Base-by-base conservation (phyloP, 2,888 invertebrate species). In the Sepioteuthis lessoniana region DNA sequence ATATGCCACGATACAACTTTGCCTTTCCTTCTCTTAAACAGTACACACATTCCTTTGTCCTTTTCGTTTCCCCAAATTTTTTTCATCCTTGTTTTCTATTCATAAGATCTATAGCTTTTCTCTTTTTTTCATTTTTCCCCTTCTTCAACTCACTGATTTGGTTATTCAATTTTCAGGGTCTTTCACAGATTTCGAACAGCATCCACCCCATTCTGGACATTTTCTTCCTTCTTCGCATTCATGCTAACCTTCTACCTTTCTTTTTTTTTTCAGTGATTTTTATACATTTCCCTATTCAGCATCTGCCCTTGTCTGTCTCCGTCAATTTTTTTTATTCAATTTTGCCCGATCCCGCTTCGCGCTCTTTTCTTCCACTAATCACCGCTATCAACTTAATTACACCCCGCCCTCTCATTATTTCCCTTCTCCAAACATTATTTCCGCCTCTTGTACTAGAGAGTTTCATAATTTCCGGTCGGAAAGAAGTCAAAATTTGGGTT, bases 351-450 rank as follows among this genome's bases (percentile, higher is more conserved):
- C 76, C 76, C n/a, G 76, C n/a, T 76, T 35, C 76, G 76, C 76
- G 76, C n/a, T 76, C 76, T 76, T 76, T 76, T 76, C 76, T 76
- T 76, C n/a, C 76, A 76, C 76, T 76, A 76, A 76, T 76, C 76
- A 76, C 76, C 76, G n/a, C 76, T 76, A 76, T 76, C 76, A 76
- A 76, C 76, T 76, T 76, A 76, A 76, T 76, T 76, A 76, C 76
- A 35, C 76, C 35, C 76, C 76, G 35, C 76, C 76, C 76, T n/a
- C 76, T n/a, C 76, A 76, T 76, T 76, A 76, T n/a, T 76, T 13
- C n/a, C 76, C 76, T 76, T n/a, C n/a, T 76, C 76, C 76, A 76
- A 76, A 76, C 76, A 76, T 76, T 76, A 76, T 76, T 76, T 76
- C 76, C 76, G 76, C 76, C 76, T 35, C 76, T 76, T 76, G 76